phyloP scores from a whole-genome alignment of 2,797 vertebrate genomes.

The Lepidocolaptes lacrymiger region DNA sequence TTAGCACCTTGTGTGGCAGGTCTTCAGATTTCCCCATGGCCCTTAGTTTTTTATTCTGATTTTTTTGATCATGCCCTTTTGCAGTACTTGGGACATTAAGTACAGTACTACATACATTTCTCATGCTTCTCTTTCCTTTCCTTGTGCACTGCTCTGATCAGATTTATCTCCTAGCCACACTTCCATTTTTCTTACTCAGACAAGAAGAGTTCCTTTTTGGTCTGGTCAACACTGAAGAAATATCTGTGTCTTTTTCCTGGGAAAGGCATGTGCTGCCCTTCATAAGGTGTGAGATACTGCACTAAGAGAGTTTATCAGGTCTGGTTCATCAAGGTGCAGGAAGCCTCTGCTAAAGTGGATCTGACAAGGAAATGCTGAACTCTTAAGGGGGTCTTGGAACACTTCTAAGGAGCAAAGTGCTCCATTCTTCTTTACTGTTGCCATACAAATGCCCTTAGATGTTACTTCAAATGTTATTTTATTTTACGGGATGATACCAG shows the following conservation, averaged over 20 bases:
- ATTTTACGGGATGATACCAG: not conserved
- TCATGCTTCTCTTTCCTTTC: not conserved
- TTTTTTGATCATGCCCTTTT: not conserved
- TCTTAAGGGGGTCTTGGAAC: not conserved
- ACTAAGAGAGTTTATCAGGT: not conserved
- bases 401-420: not conserved
- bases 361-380: not conserved
- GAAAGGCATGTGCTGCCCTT: not conserved
- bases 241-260: not conserved
- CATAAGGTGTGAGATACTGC: not conserved
- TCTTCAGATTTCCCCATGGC: not conserved
- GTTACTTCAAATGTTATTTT: not conserved
- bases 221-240: not conserved
- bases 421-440: not conserved
- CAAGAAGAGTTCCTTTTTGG: not conserved
- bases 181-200: not conserved
- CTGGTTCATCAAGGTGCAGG: accelerated
- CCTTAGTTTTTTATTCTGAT: not conserved
- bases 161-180: not conserved
- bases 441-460: not conserved
- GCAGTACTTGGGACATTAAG: not conserved
- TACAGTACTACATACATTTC: not conserved
- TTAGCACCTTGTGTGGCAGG: too few relatives aligned
- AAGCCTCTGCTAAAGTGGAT: not conserved
- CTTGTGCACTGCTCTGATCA: not conserved